Evolutionary conservation across 2,888 invertebrate genomes (phyloP).

Genomic region (Eledona agricola): DNA sequence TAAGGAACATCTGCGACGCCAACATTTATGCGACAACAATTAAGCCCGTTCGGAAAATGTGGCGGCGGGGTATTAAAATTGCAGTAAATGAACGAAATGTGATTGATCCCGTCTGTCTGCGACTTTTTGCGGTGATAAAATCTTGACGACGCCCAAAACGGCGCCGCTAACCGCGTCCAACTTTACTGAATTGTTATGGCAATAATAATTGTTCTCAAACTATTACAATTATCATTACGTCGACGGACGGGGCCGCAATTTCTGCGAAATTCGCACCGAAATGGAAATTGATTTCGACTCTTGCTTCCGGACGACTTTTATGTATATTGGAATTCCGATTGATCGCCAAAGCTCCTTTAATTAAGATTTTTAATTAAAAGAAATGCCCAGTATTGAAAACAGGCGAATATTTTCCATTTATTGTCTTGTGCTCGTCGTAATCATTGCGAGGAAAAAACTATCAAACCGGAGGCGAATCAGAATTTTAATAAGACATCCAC

Average conservation of each 20-base stretch:
- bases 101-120: background rate
- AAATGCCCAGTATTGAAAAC: no score
- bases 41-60: slow-evolving; percentile 22
- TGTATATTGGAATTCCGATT: no score
- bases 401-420: no score
- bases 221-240: slow-evolving; percentile 17
- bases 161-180: slow-evolving; percentile 8
- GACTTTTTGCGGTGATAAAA: slow-evolving; percentile 2
- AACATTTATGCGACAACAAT: slow-evolving; percentile 14
- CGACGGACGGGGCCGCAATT: slow-evolving; percentile 13
- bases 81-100: background rate
- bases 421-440: background rate
- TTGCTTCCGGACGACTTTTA: no score
- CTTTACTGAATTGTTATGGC: slow-evolving; percentile 11
- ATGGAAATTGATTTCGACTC: no score
- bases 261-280: slow-evolving; percentile 11
- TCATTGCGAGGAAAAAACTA: background rate
- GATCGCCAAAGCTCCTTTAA: no score
- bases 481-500: slow-evolving; percentile 9
- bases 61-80: slow-evolving; percentile 2
- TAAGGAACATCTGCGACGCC: slow-evolving; percentile 25
- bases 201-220: slow-evolving; percentile 21
- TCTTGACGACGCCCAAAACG: slow-evolving; percentile 16
- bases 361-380: no score
- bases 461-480: no score